These are phyloP conservation scores for Leptinotarsa rubiginosa DNA, from an alignment of 2,888 invertebrate genomes.

Conservation along the genomic window DNA sequence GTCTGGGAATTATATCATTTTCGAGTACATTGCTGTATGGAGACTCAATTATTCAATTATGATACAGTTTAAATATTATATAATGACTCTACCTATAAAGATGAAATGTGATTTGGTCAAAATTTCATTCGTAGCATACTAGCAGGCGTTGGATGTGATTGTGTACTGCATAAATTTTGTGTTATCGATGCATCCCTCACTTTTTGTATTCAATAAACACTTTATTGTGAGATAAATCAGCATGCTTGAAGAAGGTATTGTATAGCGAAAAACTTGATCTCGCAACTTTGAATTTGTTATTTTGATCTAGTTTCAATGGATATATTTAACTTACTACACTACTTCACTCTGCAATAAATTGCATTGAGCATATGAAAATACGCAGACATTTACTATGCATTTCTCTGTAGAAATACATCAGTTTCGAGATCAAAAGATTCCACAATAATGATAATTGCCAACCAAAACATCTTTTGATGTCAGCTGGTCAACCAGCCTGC, in stretches of 20 bases:
- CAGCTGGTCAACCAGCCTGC: neutral
- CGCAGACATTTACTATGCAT: neutral
- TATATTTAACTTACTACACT: no score
- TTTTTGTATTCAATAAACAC: no score
- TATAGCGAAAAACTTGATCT: no score
- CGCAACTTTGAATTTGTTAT: no score
- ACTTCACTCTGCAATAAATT: no score
- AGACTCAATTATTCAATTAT: neutral
- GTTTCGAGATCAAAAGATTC: neutral
- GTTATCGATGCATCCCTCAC: no score
- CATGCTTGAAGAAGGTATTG: no score
- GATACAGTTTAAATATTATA: neutral
- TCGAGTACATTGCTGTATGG: neutral
- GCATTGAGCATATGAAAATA: no score
- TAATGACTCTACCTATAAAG: neutral
- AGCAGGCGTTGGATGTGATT: no score
- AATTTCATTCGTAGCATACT: neutral
- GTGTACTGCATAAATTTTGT: no score
- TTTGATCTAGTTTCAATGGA: no score
- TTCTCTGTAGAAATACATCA: neutral
- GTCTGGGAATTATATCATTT: constrained; percentile 10
- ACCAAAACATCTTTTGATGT: neutral
- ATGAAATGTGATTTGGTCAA: neutral
- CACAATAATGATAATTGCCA: neutral
- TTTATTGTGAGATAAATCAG: no score